Percentiles rank a stretch among this genome's conserved stretches.
Conservation (phyloP, 2,888 invertebrate species). For the Eudemis profundana region DNA sequence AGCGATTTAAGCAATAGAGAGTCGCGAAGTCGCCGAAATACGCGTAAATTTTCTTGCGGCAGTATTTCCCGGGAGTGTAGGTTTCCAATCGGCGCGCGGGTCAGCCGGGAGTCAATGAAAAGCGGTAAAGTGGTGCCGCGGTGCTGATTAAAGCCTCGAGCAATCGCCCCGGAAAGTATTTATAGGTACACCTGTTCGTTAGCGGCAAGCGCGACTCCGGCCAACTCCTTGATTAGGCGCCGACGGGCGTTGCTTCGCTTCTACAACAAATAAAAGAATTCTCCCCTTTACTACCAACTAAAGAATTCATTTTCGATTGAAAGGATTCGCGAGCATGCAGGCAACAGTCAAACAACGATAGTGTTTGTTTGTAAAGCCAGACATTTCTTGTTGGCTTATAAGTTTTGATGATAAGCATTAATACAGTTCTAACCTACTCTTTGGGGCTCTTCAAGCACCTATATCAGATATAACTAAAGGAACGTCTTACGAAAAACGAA, state of each 20-base stretch:
- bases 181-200: slow-evolving; percentile 86
- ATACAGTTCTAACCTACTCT: not conserved
- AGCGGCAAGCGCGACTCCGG: slow-evolving; percentile 71
- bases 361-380: not conserved
- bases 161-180: slow-evolving; percentile 84
- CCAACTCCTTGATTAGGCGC: slow-evolving; percentile 85
- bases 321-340: slow-evolving; percentile 40
- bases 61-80: slow-evolving; percentile 74
- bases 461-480: slow-evolving; percentile 4
- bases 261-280: slow-evolving; percentile 81
- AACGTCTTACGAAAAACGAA: slow-evolving; percentile 34
- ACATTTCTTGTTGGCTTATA: not conserved
- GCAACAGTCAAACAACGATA: not conserved
- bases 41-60: slow-evolving; percentile 72
- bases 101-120: slow-evolving; percentile 83
- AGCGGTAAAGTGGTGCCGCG: slow-evolving; percentile 82
- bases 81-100: slow-evolving; percentile 81
- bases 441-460: not conserved
- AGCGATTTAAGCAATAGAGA: slow-evolving; percentile 48
- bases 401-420: not conserved
- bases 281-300: slow-evolving; percentile 68
- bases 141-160: slow-evolving; percentile 85
- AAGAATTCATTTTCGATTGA: slow-evolving; percentile 65
- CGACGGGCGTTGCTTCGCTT: slow-evolving; percentile 78
- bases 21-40: slow-evolving; percentile 60